Base-by-base conservation (phyloP, 2,797 vertebrate genomes). In the Coracias cyanogaster region DNA sequence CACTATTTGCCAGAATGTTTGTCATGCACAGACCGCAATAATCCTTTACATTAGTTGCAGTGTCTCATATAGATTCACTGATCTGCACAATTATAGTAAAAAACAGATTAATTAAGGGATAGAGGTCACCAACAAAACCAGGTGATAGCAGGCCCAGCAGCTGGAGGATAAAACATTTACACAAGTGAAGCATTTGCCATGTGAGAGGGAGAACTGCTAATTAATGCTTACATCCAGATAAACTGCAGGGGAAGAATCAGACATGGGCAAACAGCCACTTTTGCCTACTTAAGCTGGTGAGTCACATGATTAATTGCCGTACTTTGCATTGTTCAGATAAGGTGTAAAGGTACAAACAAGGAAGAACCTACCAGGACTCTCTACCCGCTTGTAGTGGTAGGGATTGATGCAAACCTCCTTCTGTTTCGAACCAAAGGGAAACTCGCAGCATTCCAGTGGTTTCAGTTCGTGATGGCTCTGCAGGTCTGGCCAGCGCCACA, bases 341-440 rank as follows among this genome's bases (percentile, higher is more conserved):
- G 64, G 67, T 69, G 39, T 57, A 71, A 95, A 82, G 69, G 86
- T 37, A 83, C 82, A 72, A 85, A 89, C 72, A 76, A 86, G 88
- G 91, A 82, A 91, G 72, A 82, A 96, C 99, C 98, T 97, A 99
- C 99, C 99, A 88, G 99, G 99, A 96, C 99, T 99, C 95, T 99
- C 99, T 66, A 99, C 99, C 21, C 99, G 98, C 97, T 99, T 99
- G 96, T 99, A 99, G 98, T 99, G 99, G 97, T 99, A 99, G 70
- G 99, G 99, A 93, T 99, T 99, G 98, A 99, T 99, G 96, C 99
- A 99, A 92, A 99, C 99, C 52, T 99, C 99, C 98, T 99, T 99
- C 98, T 99, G 99, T 94, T 99, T 99, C 87, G 99, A 99, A 49
- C 99, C 99, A 5, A 99, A 99, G 11, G 99, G 99, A 95, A 98